Evolutionary conservation across 64 coral and sea anemone genomes (phyloP), one percentile per base, ranked within the genome.

Genomic region (Dendronephthya gigantea): DNA sequence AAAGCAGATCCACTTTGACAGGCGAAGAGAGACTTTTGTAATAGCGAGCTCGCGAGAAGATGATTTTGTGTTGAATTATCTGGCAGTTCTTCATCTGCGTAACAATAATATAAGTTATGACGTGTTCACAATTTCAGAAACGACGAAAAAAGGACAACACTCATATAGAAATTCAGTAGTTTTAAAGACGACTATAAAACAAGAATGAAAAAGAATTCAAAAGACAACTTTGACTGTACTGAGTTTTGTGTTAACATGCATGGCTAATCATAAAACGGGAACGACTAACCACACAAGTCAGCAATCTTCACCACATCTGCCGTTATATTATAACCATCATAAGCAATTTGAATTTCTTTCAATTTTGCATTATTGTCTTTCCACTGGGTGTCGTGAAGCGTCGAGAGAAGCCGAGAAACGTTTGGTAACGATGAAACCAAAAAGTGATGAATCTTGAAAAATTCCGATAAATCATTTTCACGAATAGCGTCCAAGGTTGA

Each of bases 381-480:
- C 32, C 72, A 79, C 15, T 1, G 1, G 4, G 30, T 79, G 8
- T 34, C 36, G 32, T 79, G 0, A 15, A 79, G 13, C 11, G 72
- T 79, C 36, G 72, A 29, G 7, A 79, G 13, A 34, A 35, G 9
- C 36, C 15, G 36, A 39, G 15, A 39, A 79, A 39, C 72, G 32
- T 79, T 79, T 29, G 72, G 36, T 13, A 33, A 8, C 15, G 32
- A 79, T 12, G 72, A 79, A 39, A 79, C 72, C 15, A 79, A 29
- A 35, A 79, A 50, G 35, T 91, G 87, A 31, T 98, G 95, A 23
- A 98, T 75, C 27, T n/a, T 66, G 40, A 84, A 86, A 14, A 98
- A 68, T 83, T 91, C 68, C 14, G 62, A 66, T 9, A 91, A 76
- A 72, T 93, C 36, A 36, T 66, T 82, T 35, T 89, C 85, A 84